These are phyloP conservation scores for Parauchenoglanis ngamensis DNA, from an alignment of 2,797 vertebrate genomes.

Conservation along the genomic window DNA sequence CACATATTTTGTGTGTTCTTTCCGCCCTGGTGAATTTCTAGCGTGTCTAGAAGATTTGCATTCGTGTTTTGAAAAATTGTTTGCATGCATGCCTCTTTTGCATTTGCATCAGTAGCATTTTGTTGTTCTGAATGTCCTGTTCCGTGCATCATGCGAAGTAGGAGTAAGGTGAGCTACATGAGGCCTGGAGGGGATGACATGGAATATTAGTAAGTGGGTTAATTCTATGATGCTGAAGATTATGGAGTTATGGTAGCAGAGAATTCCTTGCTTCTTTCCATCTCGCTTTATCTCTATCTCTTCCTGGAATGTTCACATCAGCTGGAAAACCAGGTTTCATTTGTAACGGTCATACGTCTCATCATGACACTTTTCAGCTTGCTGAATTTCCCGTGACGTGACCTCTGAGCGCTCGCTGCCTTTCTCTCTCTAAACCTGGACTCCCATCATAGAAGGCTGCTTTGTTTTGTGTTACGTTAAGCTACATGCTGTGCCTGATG, in stretches of 20 bases:
- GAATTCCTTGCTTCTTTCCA: background rate
- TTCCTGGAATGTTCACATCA: background rate
- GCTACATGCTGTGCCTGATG: background rate
- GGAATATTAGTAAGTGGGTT: background rate
- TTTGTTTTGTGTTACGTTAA: background rate
- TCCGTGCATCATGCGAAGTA: no score
- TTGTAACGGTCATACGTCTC: background rate
- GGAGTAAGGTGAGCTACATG: background rate
- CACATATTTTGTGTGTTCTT: background rate
- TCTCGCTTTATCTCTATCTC: background rate
- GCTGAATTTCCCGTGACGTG: conserved; percentile 33
- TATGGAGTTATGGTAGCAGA: background rate
- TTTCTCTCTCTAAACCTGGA: background rate
- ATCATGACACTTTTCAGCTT: background rate
- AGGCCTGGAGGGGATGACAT: background rate
- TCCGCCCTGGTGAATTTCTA: background rate
- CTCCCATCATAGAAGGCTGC: background rate
- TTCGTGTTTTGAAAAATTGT: background rate
- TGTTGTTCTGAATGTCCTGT: background rate
- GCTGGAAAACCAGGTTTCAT: conserved; percentile 38
- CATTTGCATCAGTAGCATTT: background rate
- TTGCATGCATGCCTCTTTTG: background rate
- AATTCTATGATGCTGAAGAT: background rate
- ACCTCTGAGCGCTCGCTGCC: background rate
- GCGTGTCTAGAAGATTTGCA: background rate